These are phyloP conservation scores for Caenorhabditis tropicalis DNA, from an alignment of 1,140 invertebrate genomes.

Conservation along the genomic window DNA sequence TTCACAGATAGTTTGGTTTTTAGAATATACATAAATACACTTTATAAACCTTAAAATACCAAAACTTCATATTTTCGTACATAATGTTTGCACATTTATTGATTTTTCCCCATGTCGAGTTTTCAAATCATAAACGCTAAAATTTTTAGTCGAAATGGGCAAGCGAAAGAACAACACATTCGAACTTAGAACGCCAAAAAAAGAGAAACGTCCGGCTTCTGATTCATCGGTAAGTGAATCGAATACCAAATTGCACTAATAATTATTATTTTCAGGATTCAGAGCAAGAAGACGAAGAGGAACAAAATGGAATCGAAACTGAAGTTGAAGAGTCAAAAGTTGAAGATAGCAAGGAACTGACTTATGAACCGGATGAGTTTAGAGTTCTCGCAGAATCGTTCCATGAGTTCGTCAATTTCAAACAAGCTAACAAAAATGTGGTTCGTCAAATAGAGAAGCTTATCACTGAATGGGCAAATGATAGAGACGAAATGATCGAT, in stretches of 20 bases:
- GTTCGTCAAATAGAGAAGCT: neutral
- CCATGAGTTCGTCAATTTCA: neutral
- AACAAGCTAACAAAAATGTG: no score
- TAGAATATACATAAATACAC: no score
- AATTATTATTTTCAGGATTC: neutral
- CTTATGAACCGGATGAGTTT: neutral
- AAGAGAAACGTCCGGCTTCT: neutral
- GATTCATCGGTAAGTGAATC: neutral
- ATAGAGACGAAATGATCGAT: neutral
- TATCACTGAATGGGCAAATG: neutral
- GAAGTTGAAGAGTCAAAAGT: neutral
- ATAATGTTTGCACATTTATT: no score
- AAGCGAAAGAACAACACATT: conserved; percentile 3
- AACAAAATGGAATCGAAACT: neutral
- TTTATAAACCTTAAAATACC: no score
- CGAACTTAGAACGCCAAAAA: neutral
- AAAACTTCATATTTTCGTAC: no score
- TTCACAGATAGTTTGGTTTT: no score
- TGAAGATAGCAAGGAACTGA: neutral
- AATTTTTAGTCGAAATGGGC: neutral
- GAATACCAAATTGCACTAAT: neutral
- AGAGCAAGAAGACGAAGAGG: neutral
- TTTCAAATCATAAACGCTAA: neutral
- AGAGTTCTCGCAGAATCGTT: neutral
- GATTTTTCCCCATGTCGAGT: neutral